These are phyloP conservation scores for Catocala fraxini DNA, from an alignment of 2,888 invertebrate species.

Conservation along the genomic window DNA sequence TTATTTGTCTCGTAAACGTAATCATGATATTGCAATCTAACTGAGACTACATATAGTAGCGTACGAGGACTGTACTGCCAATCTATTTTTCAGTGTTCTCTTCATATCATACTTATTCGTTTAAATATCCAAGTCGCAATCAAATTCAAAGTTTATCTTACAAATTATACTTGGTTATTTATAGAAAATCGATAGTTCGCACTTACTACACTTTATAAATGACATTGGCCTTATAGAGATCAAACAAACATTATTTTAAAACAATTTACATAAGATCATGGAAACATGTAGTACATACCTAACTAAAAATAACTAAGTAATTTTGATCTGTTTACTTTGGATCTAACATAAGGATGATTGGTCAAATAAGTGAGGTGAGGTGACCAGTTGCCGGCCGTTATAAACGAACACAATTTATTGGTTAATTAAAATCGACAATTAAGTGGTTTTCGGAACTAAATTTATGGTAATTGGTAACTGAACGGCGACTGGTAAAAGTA, in stretches of 20 bases:
- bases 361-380: conserved; percentile 27
- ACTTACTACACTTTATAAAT: not conserved
- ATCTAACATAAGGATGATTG: conserved; percentile 25
- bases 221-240: not conserved
- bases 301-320: conserved; percentile 17
- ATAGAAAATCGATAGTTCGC: too few relatives aligned
- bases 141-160: too few relatives aligned
- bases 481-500: conserved; percentile 14
- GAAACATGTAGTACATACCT: not conserved
- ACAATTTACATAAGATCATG: too few relatives aligned
- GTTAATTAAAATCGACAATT: conserved; percentile 40
- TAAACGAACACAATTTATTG: conserved; percentile 27
- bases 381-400: conserved; percentile 26
- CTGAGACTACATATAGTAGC: too few relatives aligned
- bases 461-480: conserved; percentile 46
- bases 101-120: too few relatives aligned
- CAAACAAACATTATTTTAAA: too few relatives aligned
- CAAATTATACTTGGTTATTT: too few relatives aligned
- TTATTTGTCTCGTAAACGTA: too few relatives aligned
- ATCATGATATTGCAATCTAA: too few relatives aligned
- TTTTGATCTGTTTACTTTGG: conserved; percentile 24
- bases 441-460: conserved; percentile 24
- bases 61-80: too few relatives aligned
- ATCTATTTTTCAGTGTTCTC: too few relatives aligned
- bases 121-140: too few relatives aligned